Conservation (phyloP, 1,140 invertebrate species). For the Vollenhovia emeryi region DNA sequence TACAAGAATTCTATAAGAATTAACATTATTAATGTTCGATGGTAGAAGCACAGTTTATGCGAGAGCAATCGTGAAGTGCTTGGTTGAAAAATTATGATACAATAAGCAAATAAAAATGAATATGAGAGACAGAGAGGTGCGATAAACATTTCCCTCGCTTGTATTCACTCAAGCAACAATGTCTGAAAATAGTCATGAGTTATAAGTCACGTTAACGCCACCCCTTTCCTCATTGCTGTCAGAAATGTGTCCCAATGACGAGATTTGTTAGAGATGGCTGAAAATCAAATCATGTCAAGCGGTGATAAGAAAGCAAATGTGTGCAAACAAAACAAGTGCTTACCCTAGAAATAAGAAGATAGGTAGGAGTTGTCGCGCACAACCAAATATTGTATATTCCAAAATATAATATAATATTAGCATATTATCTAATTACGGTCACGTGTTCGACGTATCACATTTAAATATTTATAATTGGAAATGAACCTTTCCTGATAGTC, state of each 20-base stretch:
- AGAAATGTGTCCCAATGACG: constrained; percentile 12
- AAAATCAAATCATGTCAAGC: constrained; percentile 57
- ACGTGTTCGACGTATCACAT: constrained; percentile 9
- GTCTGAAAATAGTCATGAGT: background rate
- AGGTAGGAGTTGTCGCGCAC: constrained; percentile 77
- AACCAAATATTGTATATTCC: constrained; percentile 82
- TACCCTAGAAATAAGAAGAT: constrained; percentile 84
- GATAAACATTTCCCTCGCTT: background rate
- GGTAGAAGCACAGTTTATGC: background rate
- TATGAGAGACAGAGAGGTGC: background rate
- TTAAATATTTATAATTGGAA: constrained; percentile 44
- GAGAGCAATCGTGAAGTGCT: constrained; percentile 39
- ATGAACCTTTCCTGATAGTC: background rate
- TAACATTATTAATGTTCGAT: background rate
- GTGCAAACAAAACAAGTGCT: constrained; percentile 79
- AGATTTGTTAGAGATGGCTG: constrained; percentile 30
- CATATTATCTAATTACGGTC: constrained; percentile 19
- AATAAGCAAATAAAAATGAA: constrained; percentile 35
- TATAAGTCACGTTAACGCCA: background rate
- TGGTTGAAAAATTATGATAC: constrained; percentile 50
- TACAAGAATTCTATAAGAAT: constrained; percentile 9
- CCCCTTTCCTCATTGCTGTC: background rate
- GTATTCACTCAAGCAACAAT: background rate
- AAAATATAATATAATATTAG: constrained; percentile 54
- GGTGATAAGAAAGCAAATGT: constrained; percentile 71